Evolutionary conservation across 2,797 vertebrate species (phyloP).

Genomic region (Typhlichthys eigenmanni): DNA sequence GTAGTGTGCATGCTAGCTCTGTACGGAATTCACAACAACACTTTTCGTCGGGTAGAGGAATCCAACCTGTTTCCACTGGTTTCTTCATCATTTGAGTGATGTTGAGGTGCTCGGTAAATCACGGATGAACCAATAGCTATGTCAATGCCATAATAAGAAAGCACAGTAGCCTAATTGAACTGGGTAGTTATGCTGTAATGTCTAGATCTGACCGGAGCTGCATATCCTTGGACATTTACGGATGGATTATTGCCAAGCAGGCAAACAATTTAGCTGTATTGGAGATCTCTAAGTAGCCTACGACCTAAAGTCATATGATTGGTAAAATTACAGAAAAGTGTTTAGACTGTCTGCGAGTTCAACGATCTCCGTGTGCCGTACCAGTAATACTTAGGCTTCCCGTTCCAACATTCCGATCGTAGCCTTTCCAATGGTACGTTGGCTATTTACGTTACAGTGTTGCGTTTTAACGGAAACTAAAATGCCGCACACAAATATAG

Average conservation of each 20-base stretch:
- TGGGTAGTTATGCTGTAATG: conserved; percentile 18
- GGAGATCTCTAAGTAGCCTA: conserved; percentile 17
- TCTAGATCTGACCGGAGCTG: background rate
- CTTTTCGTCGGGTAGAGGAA: conserved; percentile 13
- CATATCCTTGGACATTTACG: conserved; percentile 5
- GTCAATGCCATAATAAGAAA: background rate
- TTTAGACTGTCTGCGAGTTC: background rate
- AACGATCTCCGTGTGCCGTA: background rate
- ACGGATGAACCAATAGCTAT: background rate
- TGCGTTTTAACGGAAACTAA: background rate
- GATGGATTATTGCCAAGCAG: conserved; percentile 34
- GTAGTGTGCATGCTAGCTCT: conserved; percentile 15
- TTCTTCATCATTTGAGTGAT: background rate
- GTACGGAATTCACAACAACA: conserved; percentile 28
- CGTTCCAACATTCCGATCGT: background rate
- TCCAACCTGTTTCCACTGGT: conserved; percentile 21
- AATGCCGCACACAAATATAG: no score
- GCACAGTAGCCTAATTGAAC: background rate
- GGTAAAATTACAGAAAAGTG: conserved; percentile 46
- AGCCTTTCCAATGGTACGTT: background rate
- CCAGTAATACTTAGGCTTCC: no score
- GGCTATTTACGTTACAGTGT: background rate
- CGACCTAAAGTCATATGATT: conserved; percentile 5
- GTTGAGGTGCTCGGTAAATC: conserved; percentile 2
- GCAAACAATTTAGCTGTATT: conserved; percentile 17